Evolutionary conservation across 2,113 vertebrate species (phyloP).

Genomic region (Centropus bengalensis): DNA sequence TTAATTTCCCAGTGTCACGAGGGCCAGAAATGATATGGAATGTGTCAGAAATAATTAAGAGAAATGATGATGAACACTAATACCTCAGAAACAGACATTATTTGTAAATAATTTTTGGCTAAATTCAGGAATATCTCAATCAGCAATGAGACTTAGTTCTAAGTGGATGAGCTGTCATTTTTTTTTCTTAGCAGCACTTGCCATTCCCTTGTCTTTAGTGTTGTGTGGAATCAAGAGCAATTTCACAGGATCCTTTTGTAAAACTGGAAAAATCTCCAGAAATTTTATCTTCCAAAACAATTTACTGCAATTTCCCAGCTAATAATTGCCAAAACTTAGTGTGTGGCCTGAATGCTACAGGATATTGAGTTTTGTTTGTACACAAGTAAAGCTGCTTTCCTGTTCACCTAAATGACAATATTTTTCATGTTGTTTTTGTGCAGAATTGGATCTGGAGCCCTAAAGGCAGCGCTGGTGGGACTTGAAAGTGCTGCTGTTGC

Average conservation of each 20-base stretch:
- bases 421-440: not conserved
- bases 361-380: not conserved
- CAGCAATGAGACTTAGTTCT: conserved; percentile 11
- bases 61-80: conserved; percentile 6
- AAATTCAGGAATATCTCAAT: conserved; percentile 14
- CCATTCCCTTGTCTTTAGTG: not conserved
- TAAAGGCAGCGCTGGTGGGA: not conserved
- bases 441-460: not conserved
- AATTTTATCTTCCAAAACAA: conserved; percentile 10
- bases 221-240: conserved; percentile 34
- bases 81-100: conserved; percentile 22
- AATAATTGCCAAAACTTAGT: conserved; percentile 8
- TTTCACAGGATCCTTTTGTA: not conserved
- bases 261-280: not conserved
- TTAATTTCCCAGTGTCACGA: conserved; percentile 55
- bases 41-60: conserved; percentile 69
- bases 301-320: not conserved
- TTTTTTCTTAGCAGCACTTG: conserved; percentile 26
- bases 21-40: conserved; percentile 16
- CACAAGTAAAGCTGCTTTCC: not conserved
- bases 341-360: not conserved
- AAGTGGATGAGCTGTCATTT: conserved; percentile 31
- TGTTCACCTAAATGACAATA: not conserved
- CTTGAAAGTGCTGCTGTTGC: not conserved
- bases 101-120: conserved; percentile 45